Percentiles rank a stretch among this genome's conserved stretches.
These are phyloP conservation scores for Ganaspis sp. DNA, from an alignment of 1,140 invertebrate genomes.

Conservation along the genomic window DNA sequence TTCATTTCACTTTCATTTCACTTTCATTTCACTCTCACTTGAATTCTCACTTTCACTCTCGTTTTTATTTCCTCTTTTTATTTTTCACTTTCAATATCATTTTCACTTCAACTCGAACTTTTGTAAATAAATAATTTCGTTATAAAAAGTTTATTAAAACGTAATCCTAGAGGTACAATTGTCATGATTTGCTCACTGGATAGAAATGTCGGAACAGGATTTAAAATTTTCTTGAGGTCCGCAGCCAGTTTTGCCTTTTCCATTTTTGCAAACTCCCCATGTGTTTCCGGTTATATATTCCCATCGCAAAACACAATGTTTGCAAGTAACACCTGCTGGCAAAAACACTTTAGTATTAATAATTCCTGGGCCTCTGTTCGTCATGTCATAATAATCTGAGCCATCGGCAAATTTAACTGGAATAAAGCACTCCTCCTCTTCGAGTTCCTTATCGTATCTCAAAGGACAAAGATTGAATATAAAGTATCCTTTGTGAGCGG, in stretches of 20 bases:
- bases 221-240: conserved; percentile 81
- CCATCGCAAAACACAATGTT: conserved; percentile 81
- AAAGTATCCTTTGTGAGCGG: conserved; percentile 76
- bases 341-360: conserved; percentile 49
- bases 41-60: too few species aligned
- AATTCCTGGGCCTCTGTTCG: neutral
- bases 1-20: too few species aligned
- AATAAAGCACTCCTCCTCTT: conserved; percentile 78
- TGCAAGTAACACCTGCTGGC: conserved; percentile 77
- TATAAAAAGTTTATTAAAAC: too few species aligned
- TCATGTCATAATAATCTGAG: conserved; percentile 45
- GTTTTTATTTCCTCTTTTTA: too few species aligned
- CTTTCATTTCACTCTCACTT: too few species aligned
- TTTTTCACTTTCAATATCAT: too few species aligned
- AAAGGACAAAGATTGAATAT: conserved; percentile 77
- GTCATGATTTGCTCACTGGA: conserved; percentile 57
- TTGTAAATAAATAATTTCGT: too few species aligned
- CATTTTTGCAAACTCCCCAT: conserved; percentile 75
- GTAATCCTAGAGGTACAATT: too few species aligned
- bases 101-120: too few species aligned
- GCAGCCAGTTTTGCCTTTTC: conserved; percentile 75
- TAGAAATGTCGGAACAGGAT: conserved; percentile 81
- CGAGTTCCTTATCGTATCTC: conserved; percentile 60
- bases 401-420: conserved; percentile 74
- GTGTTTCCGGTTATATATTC: conserved; percentile 78